These are phyloP conservation scores for Sitophilus oryzae DNA, from an alignment of 1,140 invertebrate species.

Conservation along the genomic window DNA sequence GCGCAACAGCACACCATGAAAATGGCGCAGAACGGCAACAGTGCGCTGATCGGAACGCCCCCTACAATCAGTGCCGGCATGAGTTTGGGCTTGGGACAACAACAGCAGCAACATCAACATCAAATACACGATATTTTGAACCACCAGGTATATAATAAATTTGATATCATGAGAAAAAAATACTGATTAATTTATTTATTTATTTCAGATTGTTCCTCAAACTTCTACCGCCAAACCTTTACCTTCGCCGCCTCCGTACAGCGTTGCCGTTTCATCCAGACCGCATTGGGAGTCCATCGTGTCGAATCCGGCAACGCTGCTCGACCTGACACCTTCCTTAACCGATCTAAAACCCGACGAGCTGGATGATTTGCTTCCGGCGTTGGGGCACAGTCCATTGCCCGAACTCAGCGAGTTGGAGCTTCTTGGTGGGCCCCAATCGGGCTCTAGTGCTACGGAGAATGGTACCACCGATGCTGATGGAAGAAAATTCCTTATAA, in stretches of 20 bases:
- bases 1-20: too few species aligned
- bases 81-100: too few species aligned
- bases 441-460: neutral
- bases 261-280: conserved; percentile 25
- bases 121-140: too few species aligned
- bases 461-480: conserved; percentile 36
- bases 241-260: conserved; percentile 29
- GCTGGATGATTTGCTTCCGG: conserved; percentile 57
- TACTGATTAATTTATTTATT: neutral
- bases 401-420: conserved; percentile 37
- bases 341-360: conserved; percentile 51
- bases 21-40: too few species aligned
- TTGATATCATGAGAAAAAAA: too few species aligned
- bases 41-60: too few species aligned
- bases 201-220: conserved; percentile 5
- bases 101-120: too few species aligned
- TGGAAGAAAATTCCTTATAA: conserved; percentile 72
- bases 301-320: conserved; percentile 32
- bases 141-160: too few species aligned
- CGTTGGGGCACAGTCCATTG: conserved; percentile 41
- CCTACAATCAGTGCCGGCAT: too few species aligned
- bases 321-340: conserved; percentile 42
- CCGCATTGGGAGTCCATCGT: conserved; percentile 34
- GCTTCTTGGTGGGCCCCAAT: conserved; percentile 5
- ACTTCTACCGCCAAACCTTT: conserved; percentile 11